A percentile compares a stretch with the other conserved stretches of the same genome.
Evolutionary conservation across 2,888 invertebrate species (phyloP).

Genomic region (Fragum whitleyi): DNA sequence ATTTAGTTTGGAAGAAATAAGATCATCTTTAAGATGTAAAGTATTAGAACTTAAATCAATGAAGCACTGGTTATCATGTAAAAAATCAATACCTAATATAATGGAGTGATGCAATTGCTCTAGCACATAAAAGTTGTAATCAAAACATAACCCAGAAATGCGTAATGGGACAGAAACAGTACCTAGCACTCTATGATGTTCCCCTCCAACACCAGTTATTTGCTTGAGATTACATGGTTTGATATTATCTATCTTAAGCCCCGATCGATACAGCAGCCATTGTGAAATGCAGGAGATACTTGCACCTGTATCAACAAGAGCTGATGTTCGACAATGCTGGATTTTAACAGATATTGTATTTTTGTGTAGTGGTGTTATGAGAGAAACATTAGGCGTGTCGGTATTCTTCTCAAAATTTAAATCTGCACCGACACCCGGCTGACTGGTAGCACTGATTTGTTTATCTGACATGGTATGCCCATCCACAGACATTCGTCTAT

Average conservation of each 20-base stretch:
- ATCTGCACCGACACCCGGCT: neutral
- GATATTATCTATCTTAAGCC: neutral
- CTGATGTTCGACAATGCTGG: neutral
- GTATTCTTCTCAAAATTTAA: neutral
- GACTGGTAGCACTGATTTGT: too few relatives aligned
- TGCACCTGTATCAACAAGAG: constrained; percentile 34
- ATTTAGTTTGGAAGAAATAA: too few relatives aligned
- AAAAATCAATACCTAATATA: too few relatives aligned
- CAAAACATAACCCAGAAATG: constrained; percentile 20
- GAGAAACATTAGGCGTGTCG: neutral
- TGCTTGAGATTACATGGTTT: neutral
- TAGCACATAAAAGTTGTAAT: too few relatives aligned
- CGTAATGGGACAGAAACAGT: constrained; percentile 15
- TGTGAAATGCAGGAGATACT: constrained; percentile 35
- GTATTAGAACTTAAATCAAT: too few relatives aligned
- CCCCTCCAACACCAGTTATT: too few relatives aligned
- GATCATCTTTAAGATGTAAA: too few relatives aligned
- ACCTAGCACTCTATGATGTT: constrained; percentile 27
- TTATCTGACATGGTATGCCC: too few relatives aligned
- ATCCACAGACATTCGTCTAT: neutral
- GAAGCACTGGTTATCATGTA: too few relatives aligned
- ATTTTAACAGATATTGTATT: constrained; percentile 25
- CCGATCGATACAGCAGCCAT: constrained; percentile 17
- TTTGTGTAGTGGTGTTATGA: constrained; percentile 30
- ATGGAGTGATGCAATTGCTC: too few relatives aligned